Evolutionary conservation across 2,113 vertebrate genomes (phyloP).

Genomic region (Helogale parvula): DNA sequence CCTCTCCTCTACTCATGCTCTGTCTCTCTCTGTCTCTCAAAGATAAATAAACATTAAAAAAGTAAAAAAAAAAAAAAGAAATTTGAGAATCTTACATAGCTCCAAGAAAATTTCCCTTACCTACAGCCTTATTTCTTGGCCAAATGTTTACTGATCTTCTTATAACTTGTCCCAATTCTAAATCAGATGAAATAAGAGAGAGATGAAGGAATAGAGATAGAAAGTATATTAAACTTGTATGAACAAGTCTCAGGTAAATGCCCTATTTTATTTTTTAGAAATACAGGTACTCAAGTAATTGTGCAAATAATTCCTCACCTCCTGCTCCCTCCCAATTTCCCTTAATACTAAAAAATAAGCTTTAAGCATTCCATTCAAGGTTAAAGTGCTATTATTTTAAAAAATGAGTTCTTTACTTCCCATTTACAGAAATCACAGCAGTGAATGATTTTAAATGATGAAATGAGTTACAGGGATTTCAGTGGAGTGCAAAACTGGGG

Average conservation of each 20-base stretch:
- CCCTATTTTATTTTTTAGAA: slow-evolving; percentile 38
- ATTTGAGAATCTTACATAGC: not conserved
- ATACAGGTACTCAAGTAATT: not conserved
- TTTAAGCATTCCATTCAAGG: slow-evolving; percentile 23
- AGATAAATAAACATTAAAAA: no score
- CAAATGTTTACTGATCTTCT: not conserved
- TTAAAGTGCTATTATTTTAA: slow-evolving; percentile 47
- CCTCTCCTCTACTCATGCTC: no score
- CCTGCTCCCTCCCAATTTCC: not conserved
- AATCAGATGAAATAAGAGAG: slow-evolving; percentile 2
- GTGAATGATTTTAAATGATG: slow-evolving; percentile 65
- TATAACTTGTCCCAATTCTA: not conserved
- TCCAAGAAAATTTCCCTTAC: not conserved
- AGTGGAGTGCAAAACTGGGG: slow-evolving; percentile 60
- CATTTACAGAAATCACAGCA: slow-evolving; percentile 44
- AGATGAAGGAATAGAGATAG: not conserved
- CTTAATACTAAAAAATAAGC: slow-evolving; percentile 43
- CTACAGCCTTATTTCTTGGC: not conserved
- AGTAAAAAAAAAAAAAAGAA: no score
- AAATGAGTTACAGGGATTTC: slow-evolving; percentile 68
- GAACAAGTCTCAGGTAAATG: slow-evolving; percentile 22
- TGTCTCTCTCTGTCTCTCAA: no score
- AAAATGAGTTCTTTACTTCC: slow-evolving; percentile 51
- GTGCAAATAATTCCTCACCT: not conserved
- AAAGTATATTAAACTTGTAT: not conserved